These are phyloP conservation scores for Enteromius thamalakanensis DNA, from an alignment of 2,797 vertebrate genomes.

Conservation along the genomic window DNA sequence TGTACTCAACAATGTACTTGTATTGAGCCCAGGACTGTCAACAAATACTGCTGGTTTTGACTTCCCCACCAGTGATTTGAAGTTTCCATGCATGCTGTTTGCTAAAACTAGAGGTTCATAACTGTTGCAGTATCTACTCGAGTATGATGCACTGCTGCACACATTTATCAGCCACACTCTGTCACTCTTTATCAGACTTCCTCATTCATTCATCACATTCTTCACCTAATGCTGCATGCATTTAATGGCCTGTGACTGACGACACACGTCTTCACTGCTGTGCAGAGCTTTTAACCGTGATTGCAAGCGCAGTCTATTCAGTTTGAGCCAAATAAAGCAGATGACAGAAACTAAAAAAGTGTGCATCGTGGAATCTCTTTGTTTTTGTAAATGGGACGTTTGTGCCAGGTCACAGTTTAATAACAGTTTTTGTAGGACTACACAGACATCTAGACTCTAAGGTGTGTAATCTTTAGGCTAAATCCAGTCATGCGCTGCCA, in stretches of 20 bases:
- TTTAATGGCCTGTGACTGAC: constrained; percentile 46
- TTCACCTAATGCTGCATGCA: constrained; percentile 16
- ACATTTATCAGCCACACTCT: constrained; percentile 21
- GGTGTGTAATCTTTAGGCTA: neutral
- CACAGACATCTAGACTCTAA: neutral
- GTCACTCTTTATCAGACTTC: constrained; percentile 4
- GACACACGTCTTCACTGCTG: neutral
- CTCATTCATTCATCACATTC: constrained; percentile 38
- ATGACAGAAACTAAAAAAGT: constrained; percentile 16
- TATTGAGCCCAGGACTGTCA: constrained; percentile 2
- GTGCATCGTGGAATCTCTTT: constrained; percentile 28
- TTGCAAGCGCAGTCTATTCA: constrained; percentile 20
- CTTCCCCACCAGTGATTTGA: neutral
- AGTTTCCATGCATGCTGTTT: neutral
- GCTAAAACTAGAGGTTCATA: neutral
- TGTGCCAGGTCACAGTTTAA: constrained; percentile 17
- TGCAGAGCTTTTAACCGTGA: neutral
- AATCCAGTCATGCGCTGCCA: neutral
- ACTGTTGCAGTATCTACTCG: neutral
- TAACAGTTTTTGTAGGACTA: neutral
- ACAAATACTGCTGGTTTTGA: neutral
- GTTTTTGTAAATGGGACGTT: constrained; percentile 14
- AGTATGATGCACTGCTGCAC: neutral
- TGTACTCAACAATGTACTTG: neutral
- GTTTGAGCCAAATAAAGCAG: constrained; percentile 9